Evolutionary conservation across 2,888 invertebrate genomes (phyloP).

Genomic region (Mythimna loreyi): DNA sequence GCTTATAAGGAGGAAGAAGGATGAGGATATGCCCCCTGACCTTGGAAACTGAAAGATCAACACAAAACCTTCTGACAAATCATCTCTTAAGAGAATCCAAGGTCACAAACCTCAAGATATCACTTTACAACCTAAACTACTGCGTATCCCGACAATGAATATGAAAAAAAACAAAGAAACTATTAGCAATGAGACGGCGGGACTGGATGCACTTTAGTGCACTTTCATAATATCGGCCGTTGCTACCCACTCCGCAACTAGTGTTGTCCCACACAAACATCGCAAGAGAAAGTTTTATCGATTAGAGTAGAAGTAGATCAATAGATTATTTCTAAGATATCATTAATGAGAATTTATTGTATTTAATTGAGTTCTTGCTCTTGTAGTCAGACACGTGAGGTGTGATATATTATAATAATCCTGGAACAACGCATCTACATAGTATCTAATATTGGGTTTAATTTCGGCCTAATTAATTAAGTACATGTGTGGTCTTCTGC

Average conservation of each 20-base stretch:
- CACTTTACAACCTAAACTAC: neutral
- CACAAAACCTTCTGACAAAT: neutral
- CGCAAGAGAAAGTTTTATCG: conserved; percentile 57
- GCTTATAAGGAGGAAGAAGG: too few species aligned
- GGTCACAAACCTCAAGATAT: neutral
- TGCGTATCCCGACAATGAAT: neutral
- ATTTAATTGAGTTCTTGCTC: neutral
- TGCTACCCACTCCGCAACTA: conserved; percentile 51
- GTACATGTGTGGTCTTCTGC: neutral
- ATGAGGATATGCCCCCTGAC: neutral
- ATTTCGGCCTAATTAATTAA: neutral
- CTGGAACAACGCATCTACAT: too few species aligned
- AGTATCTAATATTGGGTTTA: too few species aligned
- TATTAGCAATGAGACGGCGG: conserved; percentile 19
- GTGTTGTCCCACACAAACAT: conserved; percentile 40
- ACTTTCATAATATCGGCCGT: conserved; percentile 62
- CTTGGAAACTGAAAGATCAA: neutral
- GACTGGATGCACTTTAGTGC: conserved; percentile 64
- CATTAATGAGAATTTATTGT: neutral
- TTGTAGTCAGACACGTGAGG: neutral
- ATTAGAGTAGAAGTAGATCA: conserved; percentile 4
- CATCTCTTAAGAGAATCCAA: neutral
- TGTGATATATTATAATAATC: neutral
- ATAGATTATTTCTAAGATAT: conserved; percentile 10
- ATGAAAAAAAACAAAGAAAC: conserved; percentile 15